Base-by-base conservation (phyloP, 1,140 invertebrate species). In the Zelostemma sp. region DNA sequence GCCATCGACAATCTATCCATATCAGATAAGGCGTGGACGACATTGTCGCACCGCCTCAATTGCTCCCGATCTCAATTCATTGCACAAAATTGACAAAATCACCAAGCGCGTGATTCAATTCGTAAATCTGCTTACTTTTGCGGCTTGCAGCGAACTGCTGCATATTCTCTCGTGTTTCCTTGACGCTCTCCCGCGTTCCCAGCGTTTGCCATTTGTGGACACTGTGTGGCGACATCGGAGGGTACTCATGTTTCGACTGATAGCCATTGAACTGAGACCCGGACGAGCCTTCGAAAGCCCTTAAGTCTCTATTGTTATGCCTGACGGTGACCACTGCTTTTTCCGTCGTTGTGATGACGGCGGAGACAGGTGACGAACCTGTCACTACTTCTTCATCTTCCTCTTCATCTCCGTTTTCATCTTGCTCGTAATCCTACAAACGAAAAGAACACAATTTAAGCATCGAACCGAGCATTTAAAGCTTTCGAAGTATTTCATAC, bases 191-290 rank as follows among this genome's bases (percentile, higher is more conserved):
- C 51, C 77, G 73, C 43, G 77, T 80, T 1, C 81, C 80, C 21
- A 84, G 80, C 9, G 73, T 66, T 49, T 81, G 73, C 81, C 81
- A 84, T 72, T 83, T 84, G 63, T 76, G 74, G 1, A 56, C 60
- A 45, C 81, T 84, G 60, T 82, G 72, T 12, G 73, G 64, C 11
- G 80, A 82, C 80, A 83, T 82, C 8, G 80, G 55, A 6, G 80
- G 80, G 33, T 83, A 83, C 5, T 82, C 80, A 47, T 67, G 76
- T 57, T 63, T 80, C 28, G 68, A 62, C 48, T 81, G 74, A 49
- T 81, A 80, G 0, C 74, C 77, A 50, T 77, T 80, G 28, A 79
- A 78, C 14, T 78, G 76, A 1, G 74, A 33, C 3, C 72, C 76
- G n/a, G 60, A 69, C 31, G 53, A 64, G 71, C 9, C 68, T 49